These are phyloP conservation scores for Spatulosminthurus flaviceps DNA, from an alignment of 2,888 invertebrate genomes.

Conservation along the genomic window DNA sequence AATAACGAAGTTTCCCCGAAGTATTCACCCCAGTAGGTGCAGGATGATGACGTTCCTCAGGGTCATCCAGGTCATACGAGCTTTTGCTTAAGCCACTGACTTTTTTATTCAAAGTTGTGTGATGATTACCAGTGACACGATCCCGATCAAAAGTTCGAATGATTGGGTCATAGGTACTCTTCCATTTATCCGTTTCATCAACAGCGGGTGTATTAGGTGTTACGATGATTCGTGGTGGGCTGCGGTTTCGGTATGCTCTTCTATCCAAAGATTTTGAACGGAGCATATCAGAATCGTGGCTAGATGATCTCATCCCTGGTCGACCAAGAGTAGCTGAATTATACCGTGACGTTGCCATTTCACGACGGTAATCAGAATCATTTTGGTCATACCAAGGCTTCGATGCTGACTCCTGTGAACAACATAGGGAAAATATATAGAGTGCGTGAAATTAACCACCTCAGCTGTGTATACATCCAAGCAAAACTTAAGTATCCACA, in stretches of 20 bases:
- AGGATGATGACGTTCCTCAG: conserved; percentile 11
- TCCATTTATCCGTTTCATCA: conserved; percentile 49
- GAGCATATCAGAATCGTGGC: conserved; percentile 36
- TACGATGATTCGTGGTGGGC: conserved; percentile 51
- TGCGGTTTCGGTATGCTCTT: conserved; percentile 44
- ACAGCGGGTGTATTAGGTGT: conserved; percentile 54
- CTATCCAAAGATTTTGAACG: conserved; percentile 54
- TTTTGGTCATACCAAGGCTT: conserved; percentile 50
- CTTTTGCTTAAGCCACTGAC: conserved; percentile 47
- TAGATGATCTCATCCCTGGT: conserved; percentile 45
- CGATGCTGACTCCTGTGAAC: conserved; percentile 36
- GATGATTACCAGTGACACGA: conserved; percentile 18
- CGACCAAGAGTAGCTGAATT: conserved; percentile 53
- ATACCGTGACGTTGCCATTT: conserved; percentile 52
- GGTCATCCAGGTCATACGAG: conserved; percentile 48
- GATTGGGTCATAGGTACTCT: conserved; percentile 43
- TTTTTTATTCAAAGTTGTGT: conserved; percentile 37
- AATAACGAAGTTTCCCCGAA: conserved; percentile 48
- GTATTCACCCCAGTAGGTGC: not conserved
- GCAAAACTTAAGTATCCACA: too few species aligned
- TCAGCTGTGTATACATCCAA: not conserved
- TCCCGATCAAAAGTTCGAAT: conserved; percentile 46
- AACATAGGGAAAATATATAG: not conserved
- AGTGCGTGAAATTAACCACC: conserved; percentile 1
- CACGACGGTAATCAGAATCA: conserved; percentile 58